Evolutionary conservation across 2,888 invertebrate species (phyloP).

Genomic region (Omphaloscelis lunosa): DNA sequence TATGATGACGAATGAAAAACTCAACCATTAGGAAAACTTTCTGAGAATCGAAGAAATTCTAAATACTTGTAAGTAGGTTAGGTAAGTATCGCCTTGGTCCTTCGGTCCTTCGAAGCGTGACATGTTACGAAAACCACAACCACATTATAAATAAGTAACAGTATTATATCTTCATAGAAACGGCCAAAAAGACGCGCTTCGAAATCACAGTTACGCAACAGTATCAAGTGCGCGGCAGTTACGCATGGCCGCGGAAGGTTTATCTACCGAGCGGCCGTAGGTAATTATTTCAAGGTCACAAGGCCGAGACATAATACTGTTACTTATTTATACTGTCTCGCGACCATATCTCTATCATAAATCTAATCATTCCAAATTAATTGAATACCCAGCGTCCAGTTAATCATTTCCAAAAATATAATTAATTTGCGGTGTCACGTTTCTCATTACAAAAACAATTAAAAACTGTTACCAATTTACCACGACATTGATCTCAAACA

Average conservation of each 20-base stretch:
- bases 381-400: background rate
- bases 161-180: too few species aligned
- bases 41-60: background rate
- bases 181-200: too few species aligned
- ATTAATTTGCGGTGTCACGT: slow-evolving; percentile 42
- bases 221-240: too few species aligned
- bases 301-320: too few species aligned
- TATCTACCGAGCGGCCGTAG: too few species aligned
- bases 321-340: too few species aligned
- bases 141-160: too few species aligned
- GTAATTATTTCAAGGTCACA: too few species aligned
- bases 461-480: slow-evolving; percentile 25
- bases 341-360: background rate
- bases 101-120: background rate
- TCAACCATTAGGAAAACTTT: background rate
- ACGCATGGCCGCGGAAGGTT: too few species aligned
- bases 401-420: slow-evolving; percentile 10
- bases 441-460: slow-evolving; percentile 45
- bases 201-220: too few species aligned
- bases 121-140: background rate
- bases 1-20: background rate
- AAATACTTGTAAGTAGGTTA: background rate
- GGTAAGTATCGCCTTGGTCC: background rate
- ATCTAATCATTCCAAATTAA: slow-evolving; percentile 21
- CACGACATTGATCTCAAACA: slow-evolving; percentile 9